A percentile compares a stretch with the other conserved stretches of the same genome.
These are phyloP conservation scores for Galaxias olidus DNA, from an alignment of 2,797 vertebrate genomes.

Conservation along the genomic window DNA sequence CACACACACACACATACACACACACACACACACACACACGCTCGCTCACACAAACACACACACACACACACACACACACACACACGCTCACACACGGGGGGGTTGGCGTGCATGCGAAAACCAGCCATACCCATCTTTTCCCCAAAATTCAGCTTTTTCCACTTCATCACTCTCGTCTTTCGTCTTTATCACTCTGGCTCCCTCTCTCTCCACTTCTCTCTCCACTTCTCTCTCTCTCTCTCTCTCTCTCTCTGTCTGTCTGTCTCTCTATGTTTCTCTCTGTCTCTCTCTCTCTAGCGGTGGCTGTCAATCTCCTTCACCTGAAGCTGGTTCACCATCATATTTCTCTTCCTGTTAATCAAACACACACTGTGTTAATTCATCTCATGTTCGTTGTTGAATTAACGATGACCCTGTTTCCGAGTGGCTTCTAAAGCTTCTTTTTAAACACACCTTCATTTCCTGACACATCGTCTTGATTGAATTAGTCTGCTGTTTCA, in stretches of 20 bases:
- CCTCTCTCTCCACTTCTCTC: not conserved
- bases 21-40: conserved; percentile 22
- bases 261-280: conserved; percentile 28
- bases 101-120: not conserved
- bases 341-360: conserved; percentile 58
- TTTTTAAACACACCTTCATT: conserved; percentile 43
- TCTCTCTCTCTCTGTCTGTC: conserved; percentile 40
- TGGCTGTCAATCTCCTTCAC: conserved; percentile 52
- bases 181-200: conserved; percentile 13
- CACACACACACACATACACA: conserved; percentile 1
- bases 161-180: conserved; percentile 63
- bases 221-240: conserved; percentile 9
- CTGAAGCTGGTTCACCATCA: conserved; percentile 63
- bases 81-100: conserved; percentile 10
- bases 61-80: conserved; percentile 10
- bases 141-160: conserved; percentile 58
- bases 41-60: conserved; percentile 17
- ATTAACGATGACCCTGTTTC: conserved; percentile 70
- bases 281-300: conserved; percentile 25
- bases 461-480: conserved; percentile 51
- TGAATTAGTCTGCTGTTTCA: conserved; percentile 56
- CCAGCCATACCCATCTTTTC: conserved; percentile 37
- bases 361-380: conserved; percentile 70
- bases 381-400: conserved; percentile 63
- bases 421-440: conserved; percentile 31